Percentiles rank a stretch among this genome's conserved stretches.
Evolutionary conservation across 2,113 vertebrate species (phyloP).

Genomic region (Acrocephalus arundinaceus): DNA sequence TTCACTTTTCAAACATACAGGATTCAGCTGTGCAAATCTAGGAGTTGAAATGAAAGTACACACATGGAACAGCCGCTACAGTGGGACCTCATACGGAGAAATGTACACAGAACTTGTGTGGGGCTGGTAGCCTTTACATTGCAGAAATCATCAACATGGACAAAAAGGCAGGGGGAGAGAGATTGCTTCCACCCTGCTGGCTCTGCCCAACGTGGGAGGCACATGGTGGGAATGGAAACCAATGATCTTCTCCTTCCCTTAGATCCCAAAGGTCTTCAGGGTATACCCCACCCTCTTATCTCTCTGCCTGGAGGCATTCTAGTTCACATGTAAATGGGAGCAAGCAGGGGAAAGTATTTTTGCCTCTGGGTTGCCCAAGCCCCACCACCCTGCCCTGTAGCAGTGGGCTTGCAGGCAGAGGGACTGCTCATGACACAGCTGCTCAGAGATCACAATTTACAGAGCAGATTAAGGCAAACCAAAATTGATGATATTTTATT

Average conservation of each 20-base stretch:
- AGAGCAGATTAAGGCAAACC: background rate
- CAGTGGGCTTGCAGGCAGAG: background rate
- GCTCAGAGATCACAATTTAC: background rate
- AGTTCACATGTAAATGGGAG: background rate
- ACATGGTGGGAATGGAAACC: fast-evolving
- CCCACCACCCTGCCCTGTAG: background rate
- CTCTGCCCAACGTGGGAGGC: fast-evolving
- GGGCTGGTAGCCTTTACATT: background rate
- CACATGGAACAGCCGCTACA: fast-evolving
- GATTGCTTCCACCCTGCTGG: too few species aligned
- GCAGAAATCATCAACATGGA: background rate
- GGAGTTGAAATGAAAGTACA: background rate
- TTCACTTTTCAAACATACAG: constrained; percentile 18
- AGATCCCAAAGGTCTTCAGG: background rate
- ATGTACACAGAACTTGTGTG: background rate
- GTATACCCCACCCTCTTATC: background rate
- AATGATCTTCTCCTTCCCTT: background rate
- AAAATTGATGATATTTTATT: background rate
- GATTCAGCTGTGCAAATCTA: constrained; percentile 30
- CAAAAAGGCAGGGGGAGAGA: background rate
- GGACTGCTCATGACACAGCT: background rate
- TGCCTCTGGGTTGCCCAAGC: background rate
- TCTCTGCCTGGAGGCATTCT: background rate
- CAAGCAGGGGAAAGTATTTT: background rate
- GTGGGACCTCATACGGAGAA: background rate